Base-by-base conservation (phyloP, 2,888 invertebrate species). In the Leptogaster cylindrica region DNA sequence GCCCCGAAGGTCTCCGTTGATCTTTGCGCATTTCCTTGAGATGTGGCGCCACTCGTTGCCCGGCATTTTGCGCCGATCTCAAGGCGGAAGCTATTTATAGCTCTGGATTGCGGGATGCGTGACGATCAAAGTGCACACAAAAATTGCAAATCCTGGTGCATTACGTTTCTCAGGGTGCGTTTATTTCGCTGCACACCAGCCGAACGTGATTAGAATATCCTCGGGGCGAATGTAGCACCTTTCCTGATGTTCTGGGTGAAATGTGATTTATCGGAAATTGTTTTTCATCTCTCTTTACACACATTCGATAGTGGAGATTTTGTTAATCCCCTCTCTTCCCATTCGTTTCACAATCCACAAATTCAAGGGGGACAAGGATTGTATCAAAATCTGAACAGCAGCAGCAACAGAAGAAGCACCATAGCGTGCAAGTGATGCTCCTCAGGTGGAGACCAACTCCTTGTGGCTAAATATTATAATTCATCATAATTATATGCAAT, bases 401-500 rank as follows among this genome's bases (percentile, higher is more conserved):
- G n/a, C n/a, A 18, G 31, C 16, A 33, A 33, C 31, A 8, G 12
- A 10, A 33, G 33, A 52, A 52, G 31, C 33, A 33, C 31, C 52
- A 31, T 14, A 55, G 23, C 36, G 25, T 39, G 36, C 39, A 28
- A 36, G 31, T 18, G 20, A 12, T 20, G 23, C 7, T 12, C 3
- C 33, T 46, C 46, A 25, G 48, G 12, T 25, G 23, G 27, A n/a
- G 48, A 23, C n/a, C 28, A 44, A 14, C 36, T 61, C 61, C 65
- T 50, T 25, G 18, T 51, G 50, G 27, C 39, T 65, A 50, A 65
- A 51, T 65, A 65, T 50, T 50, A 50, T 65, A 65, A 65, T 65
- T 65, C 50, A 65, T 65, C 50, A 65, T 48, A 64, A 64, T 64
- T 64, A 64, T 50, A 61, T 61, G 61, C 61, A 61, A 61, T 61